Conservation (phyloP, 2,113 vertebrate genomes). For the Naja naja region DNA sequence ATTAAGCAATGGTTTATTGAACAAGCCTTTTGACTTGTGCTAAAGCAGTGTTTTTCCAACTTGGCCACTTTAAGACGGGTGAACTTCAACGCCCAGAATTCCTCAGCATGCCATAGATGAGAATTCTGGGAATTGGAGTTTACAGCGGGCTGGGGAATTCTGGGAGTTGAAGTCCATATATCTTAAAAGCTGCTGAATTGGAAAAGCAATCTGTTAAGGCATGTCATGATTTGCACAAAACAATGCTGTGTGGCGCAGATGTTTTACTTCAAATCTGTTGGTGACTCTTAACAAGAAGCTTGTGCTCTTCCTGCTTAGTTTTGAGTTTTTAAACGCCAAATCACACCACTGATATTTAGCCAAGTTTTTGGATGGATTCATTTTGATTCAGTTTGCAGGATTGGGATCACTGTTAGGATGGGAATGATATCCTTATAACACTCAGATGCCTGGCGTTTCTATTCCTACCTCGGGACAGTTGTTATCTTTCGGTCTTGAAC, state of each 20-base stretch:
- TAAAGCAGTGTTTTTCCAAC: background rate
- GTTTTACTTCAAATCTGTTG: background rate
- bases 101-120: background rate
- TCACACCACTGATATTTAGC: background rate
- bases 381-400: background rate
- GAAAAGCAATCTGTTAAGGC: background rate
- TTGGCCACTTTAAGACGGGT: background rate
- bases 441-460: background rate
- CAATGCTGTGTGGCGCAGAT: background rate
- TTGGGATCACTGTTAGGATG: background rate
- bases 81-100: background rate
- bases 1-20: background rate
- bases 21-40: background rate
- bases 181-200: background rate
- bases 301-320: background rate
- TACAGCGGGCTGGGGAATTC: background rate
- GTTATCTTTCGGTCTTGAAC: background rate
- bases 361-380: background rate
- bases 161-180: background rate
- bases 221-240: background rate
- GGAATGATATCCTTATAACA: background rate
- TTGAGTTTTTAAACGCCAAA: background rate
- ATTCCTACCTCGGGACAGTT: background rate
- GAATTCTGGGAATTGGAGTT: background rate
- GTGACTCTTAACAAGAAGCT: background rate